A percentile compares a stretch with the other conserved stretches of the same genome.
phyloP scores from a whole-genome alignment of 1,140 invertebrate species.

The silkworm (Bombyx mori) region ASM3026992v2 NC_085110.1:13138501-13139000 shows the following conservation, averaged over 20 bases:
- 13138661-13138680: slow-evolving; percentile 15
- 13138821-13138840: slow-evolving; percentile 70
- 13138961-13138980: too few relatives aligned
- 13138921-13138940: too few relatives aligned
- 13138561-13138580: too few relatives aligned
- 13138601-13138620: too few relatives aligned
- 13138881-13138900: slow-evolving; percentile 1
- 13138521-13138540: too few relatives aligned
- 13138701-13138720: slow-evolving; percentile 9
- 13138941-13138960: too few relatives aligned
- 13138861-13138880: slow-evolving; percentile 47
- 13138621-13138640: too few relatives aligned
- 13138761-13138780: slow-evolving; percentile 27
- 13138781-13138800: slow-evolving; percentile 49
- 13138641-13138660: background rate
- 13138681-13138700: slow-evolving; percentile 2
- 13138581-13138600: too few relatives aligned
- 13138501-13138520: too few relatives aligned
- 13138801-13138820: slow-evolving; percentile 59
- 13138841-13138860: slow-evolving; percentile 70
- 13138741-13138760: slow-evolving; percentile 30
- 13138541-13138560: background rate
- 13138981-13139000: too few relatives aligned
- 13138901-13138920: too few relatives aligned
- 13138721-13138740: slow-evolving; percentile 19